Conservation (phyloP, 2,888 invertebrate genomes). For the Beris morrisii region DNA sequence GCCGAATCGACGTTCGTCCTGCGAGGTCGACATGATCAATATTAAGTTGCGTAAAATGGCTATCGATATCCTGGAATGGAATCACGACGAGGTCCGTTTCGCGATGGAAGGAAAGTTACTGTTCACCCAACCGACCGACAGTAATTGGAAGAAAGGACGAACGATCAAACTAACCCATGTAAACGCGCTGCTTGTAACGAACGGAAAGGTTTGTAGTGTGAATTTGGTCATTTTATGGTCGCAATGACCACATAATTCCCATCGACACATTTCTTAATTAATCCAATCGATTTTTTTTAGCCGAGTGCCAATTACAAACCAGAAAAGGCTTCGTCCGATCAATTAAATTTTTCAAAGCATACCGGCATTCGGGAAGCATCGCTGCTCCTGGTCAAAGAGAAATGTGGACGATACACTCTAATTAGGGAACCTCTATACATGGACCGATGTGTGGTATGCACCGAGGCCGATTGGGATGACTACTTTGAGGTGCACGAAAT, state of each 20-base stretch:
- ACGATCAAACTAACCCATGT: slow-evolving; percentile 86
- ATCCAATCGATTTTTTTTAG: slow-evolving; percentile 50
- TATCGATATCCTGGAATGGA: slow-evolving; percentile 91
- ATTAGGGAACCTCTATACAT: slow-evolving; percentile 88
- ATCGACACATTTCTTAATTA: slow-evolving; percentile 19
- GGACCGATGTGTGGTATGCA: slow-evolving; percentile 84
- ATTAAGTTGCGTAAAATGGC: slow-evolving; percentile 91
- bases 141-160: slow-evolving; percentile 86
- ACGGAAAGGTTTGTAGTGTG: slow-evolving; percentile 73
- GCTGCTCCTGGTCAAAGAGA: slow-evolving; percentile 84
- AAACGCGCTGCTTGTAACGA: slow-evolving; percentile 86
- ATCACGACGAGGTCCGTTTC: slow-evolving; percentile 88
- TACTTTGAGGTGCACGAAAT: slow-evolving; percentile 95
- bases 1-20: slow-evolving; percentile 69
- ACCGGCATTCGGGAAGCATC: slow-evolving; percentile 85
- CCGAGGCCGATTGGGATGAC: slow-evolving; percentile 88
- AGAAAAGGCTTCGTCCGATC: slow-evolving; percentile 65
- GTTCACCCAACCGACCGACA: slow-evolving; percentile 87
- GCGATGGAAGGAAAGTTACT: slow-evolving; percentile 86
- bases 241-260: neutral
- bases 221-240: slow-evolving; percentile 36
- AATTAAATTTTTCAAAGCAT: slow-evolving; percentile 68
- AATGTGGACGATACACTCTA: slow-evolving; percentile 82
- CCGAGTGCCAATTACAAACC: slow-evolving; percentile 71
- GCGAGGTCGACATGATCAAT: slow-evolving; percentile 85